These are phyloP conservation scores for Microcebus murinus DNA, from an alignment of 2,113 vertebrate genomes.

Conservation along the genomic window DNA sequence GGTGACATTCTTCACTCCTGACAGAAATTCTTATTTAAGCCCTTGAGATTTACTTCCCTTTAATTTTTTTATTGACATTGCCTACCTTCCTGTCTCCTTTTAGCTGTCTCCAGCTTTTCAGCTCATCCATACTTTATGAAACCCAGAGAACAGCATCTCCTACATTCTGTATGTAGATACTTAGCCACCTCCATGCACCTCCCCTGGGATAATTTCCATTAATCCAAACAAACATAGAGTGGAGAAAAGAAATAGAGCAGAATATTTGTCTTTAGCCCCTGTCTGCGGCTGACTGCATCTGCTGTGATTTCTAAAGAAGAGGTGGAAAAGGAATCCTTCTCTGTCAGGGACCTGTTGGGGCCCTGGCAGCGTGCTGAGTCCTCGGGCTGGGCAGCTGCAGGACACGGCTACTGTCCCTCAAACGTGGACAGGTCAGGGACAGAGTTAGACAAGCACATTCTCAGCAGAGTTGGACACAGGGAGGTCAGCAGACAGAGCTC, in stretches of 20 bases:
- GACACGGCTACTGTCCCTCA: not conserved
- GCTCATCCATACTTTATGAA: constrained; percentile 34
- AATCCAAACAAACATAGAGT: not conserved
- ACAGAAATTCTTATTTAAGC: not conserved
- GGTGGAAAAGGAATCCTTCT: not conserved
- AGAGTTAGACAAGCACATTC: not conserved
- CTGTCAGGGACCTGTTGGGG: not conserved
- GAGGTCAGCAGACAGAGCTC: accelerated
- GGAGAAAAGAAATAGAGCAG: not conserved
- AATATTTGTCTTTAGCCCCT: not conserved
- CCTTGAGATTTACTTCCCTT: not conserved
- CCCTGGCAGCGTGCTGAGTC: not conserved
- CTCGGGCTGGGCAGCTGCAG: not conserved
- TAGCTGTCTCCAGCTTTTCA: not conserved
- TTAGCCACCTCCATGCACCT: not conserved
- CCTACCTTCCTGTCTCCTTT: not conserved
- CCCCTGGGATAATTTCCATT: not conserved
- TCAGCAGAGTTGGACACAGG: not conserved
- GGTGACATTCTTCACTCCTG: not conserved
- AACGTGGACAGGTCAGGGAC: not conserved
- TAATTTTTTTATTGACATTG: not conserved
- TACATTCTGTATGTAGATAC: not conserved
- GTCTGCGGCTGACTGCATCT: not conserved
- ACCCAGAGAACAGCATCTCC: not conserved
- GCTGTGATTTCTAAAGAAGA: not conserved